Conservation (phyloP, 2,113 vertebrate genomes). For the Leptodactylus fuscus region DNA sequence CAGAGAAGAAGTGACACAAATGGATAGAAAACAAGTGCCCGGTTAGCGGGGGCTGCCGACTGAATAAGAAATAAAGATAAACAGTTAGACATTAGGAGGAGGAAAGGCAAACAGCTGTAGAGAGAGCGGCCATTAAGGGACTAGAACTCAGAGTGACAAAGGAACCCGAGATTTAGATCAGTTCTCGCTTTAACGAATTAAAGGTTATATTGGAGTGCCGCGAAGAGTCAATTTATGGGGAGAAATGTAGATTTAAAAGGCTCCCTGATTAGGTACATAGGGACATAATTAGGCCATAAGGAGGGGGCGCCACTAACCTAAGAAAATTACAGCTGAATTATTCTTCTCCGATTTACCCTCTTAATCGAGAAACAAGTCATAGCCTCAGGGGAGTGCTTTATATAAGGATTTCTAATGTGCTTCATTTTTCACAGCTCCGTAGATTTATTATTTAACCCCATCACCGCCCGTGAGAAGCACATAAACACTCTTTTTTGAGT, state of each 20-base stretch:
- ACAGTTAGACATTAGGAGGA: slow-evolving; percentile 24
- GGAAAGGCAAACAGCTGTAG: slow-evolving; percentile 20
- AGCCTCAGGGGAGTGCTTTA: slow-evolving; percentile 26
- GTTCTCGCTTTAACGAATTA: background rate
- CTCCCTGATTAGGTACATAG: slow-evolving; percentile 13
- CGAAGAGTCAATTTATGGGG: slow-evolving; percentile 5
- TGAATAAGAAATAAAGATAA: slow-evolving; percentile 26
- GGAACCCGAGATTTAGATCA: slow-evolving; percentile 15
- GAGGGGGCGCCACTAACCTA: background rate
- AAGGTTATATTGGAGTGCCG: slow-evolving; percentile 27
- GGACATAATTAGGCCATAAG: slow-evolving; percentile 49
- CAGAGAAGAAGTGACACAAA: slow-evolving; percentile 49
- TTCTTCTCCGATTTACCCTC: slow-evolving; percentile 25
- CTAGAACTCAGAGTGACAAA: background rate
- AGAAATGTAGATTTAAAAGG: slow-evolving; percentile 17
- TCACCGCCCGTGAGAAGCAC: background rate
- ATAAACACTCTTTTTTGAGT: background rate
- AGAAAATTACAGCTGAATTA: slow-evolving; percentile 37
- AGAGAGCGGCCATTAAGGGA: background rate
- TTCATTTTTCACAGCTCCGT: slow-evolving; percentile 45
- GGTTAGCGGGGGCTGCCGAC: slow-evolving; percentile 28
- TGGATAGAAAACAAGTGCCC: slow-evolving; percentile 38
- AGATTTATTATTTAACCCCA: slow-evolving; percentile 27
- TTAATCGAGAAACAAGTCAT: slow-evolving; percentile 35
- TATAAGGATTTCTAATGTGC: slow-evolving; percentile 11